Evolutionary conservation across 2,888 invertebrate species (phyloP), one percentile per base, ranked within the genome.

Genomic region (Cantharis lateralis): DNA sequence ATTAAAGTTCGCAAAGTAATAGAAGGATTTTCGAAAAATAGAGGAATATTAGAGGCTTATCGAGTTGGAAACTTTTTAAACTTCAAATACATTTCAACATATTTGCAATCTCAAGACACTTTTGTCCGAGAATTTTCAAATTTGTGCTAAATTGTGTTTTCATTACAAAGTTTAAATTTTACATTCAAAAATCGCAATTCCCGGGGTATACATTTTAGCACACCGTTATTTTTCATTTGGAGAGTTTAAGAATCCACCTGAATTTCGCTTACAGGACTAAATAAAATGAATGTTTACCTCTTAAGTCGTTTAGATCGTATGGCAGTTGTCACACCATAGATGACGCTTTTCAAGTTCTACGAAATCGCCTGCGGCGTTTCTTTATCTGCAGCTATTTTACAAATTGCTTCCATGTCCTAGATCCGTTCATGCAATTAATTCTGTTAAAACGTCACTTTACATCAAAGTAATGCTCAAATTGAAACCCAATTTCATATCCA

Each of bases 1-100:
- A 48, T n/a, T 48, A n/a, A 48, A 48, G 48, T 48, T 48, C 7
- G 7, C n/a, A 48, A 48, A 48, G 48, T n/a, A 48, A 48, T n/a
- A 48, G 5, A n/a, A 48, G 48, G 48, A 48, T 48, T 48, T 48
- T 48, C n/a, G n/a, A n/a, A 48, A 48, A 48, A 48, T 48, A 48
- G 48, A 48, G 5, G 48, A 48, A 48, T 48, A 48, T 48, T 48
- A 48, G 48, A 5, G 48, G 48, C 48, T 48, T 48, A 48, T 61
- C 18, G 62, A 66, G 66, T 71, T 62, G 71, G 62, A 75, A 75
- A 75, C 66, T 75, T 74, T 74, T 71, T 71, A 75, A 75, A 71
- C 75, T 75, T 62, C 26, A 61, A 63, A 71, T 71, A 62, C 75
- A 71, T 75, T 71, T 64, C 32, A 68, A 75, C 62, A 75, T 24